Percentiles rank a stretch among this genome's conserved stretches.
Evolutionary conservation across 2,888 invertebrate species (phyloP).

Genomic region (Yponomeuta cagnagella): DNA sequence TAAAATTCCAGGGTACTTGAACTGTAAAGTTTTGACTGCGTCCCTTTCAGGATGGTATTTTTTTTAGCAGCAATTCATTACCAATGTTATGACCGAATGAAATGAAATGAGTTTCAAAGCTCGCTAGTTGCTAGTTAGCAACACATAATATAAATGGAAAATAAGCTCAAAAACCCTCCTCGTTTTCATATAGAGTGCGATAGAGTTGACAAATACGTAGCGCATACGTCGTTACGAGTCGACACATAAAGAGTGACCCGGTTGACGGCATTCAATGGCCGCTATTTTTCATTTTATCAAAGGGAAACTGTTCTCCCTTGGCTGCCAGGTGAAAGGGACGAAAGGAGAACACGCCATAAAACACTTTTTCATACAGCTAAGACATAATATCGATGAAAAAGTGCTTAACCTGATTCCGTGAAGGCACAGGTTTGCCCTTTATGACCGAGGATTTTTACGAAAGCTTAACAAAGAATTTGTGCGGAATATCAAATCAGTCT

Average conservation of each 20-base stretch:
- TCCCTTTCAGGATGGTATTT: too few relatives aligned
- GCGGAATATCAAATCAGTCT: background rate
- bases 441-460: background rate
- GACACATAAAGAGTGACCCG: constrained; percentile 15
- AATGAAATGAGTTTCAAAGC: background rate
- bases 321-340: constrained; percentile 53
- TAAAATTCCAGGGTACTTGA: too few relatives aligned
- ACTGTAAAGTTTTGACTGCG: too few relatives aligned
- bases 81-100: background rate
- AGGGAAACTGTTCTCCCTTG: constrained; percentile 63
- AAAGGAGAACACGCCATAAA: constrained; percentile 57
- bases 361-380: constrained; percentile 40
- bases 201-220: constrained; percentile 8
- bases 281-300: constrained; percentile 71
- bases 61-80: too few relatives aligned
- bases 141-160: background rate
- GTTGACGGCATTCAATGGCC: constrained; percentile 13
- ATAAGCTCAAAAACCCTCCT: background rate
- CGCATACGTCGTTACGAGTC: constrained; percentile 10
- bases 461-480: background rate
- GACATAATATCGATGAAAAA: constrained; percentile 37
- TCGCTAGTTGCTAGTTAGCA: background rate
- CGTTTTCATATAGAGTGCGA: background rate
- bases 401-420: constrained; percentile 13
- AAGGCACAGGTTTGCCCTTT: background rate